Base-by-base conservation (phyloP, 1,140 invertebrate genomes). In the Andrena cerasifolii region DNA sequence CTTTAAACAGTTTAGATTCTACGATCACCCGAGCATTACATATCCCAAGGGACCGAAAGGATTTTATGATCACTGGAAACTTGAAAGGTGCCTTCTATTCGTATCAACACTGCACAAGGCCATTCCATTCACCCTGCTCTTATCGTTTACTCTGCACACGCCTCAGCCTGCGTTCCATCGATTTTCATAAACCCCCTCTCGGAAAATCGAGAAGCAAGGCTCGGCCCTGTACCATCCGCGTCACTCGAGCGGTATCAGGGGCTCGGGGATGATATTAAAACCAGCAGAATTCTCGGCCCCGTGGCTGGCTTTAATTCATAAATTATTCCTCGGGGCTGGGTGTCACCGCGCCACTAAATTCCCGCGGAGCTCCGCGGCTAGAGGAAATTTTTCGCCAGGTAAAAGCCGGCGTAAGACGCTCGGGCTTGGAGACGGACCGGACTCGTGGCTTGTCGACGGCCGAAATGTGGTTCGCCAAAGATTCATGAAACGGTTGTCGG, bases 401-500 rank as follows among this genome's bases (percentile, higher is more conserved):
- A 59, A 45, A n/a, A n/a, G n/a, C n/a, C n/a, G n/a, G n/a, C n/a
- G n/a, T 74, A 53, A 33, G 51, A 47, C 53, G 74, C 78, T 78
- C 59, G 45, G 43, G 62, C 67, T n/a, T 68, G 53, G 58, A 51
- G 54, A 16, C 16, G 58, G 21, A 40, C 31, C 28, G 63, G 58
- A 74, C 49, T n/a, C 1, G 47, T n/a, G n/a, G n/a, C n/a, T n/a
- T 71, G n/a, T n/a, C n/a, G n/a, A n/a, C n/a, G n/a, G n/a, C n/a
- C n/a, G n/a, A n/a, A n/a, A n/a, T n/a, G n/a, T n/a, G n/a, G n/a
- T n/a, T n/a, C n/a, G n/a, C n/a, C 62, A 68, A 68, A 72, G 67
- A 85, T 85, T 63, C 74, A 85, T 80, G 79, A 85, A 78, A 51
- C 73, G 67, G 51, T 80, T 83, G 81, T 73, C 74, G 47, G n/a